Conservation (phyloP, 2,888 invertebrate genomes). For the Venusia cambrica region DNA sequence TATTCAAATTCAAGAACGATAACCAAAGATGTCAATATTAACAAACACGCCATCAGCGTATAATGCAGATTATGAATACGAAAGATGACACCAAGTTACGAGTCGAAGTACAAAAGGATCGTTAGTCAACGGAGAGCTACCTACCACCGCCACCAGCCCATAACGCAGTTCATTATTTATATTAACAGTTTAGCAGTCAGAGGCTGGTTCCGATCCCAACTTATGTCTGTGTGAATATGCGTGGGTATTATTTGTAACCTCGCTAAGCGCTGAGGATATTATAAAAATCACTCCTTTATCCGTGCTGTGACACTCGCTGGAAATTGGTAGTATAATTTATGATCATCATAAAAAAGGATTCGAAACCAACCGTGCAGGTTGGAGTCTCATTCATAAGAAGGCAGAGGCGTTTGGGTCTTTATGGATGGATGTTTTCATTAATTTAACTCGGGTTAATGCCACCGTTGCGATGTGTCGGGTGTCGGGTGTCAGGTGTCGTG, state of each 20-base stretch:
- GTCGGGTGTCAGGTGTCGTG: slow-evolving; percentile 65
- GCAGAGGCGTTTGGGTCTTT: slow-evolving; percentile 80
- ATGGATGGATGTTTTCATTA: slow-evolving; percentile 80
- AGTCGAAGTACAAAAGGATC: slow-evolving; percentile 62
- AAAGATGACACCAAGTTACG: slow-evolving; percentile 47
- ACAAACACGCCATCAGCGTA: slow-evolving; percentile 29
- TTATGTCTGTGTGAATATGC: slow-evolving; percentile 78
- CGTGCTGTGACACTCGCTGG: slow-evolving; percentile 77
- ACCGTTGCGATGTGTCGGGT: too few relatives aligned
- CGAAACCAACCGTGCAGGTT: slow-evolving; percentile 64
- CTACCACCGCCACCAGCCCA: slow-evolving; percentile 58
- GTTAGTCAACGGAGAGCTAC: slow-evolving; percentile 73
- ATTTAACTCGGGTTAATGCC: slow-evolving; percentile 70
- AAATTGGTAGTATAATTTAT: slow-evolving; percentile 79
- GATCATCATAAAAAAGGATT: slow-evolving; percentile 77
- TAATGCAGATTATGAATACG: slow-evolving; percentile 25
- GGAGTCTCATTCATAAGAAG: slow-evolving; percentile 82
- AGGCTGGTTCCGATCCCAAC: slow-evolving; percentile 69
- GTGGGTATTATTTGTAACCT: slow-evolving; percentile 80
- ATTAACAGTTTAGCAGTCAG: slow-evolving; percentile 80
- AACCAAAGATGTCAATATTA: slow-evolving; percentile 35
- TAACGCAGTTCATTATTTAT: slow-evolving; percentile 81
- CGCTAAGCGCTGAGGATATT: slow-evolving; percentile 80
- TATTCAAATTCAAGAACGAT: slow-evolving; percentile 20
- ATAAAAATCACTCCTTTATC: slow-evolving; percentile 81